phyloP scores from a whole-genome alignment of 2,888 invertebrate genomes.

The Heliconius ismenius region DNA sequence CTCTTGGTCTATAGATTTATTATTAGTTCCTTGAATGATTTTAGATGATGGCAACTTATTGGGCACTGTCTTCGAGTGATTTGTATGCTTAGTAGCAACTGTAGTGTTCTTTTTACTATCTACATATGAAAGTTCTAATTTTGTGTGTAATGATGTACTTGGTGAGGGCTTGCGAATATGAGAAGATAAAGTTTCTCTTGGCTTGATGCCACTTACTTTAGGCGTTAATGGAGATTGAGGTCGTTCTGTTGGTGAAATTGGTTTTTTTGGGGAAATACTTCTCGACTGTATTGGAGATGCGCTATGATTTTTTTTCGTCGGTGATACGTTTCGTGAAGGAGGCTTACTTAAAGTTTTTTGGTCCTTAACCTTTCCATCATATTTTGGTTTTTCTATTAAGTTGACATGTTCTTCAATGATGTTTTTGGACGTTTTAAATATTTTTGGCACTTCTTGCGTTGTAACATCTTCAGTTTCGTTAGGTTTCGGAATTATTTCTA shows the following conservation, averaged over 20 bases:
- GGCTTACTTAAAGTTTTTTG: constrained; percentile 56
- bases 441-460: constrained; percentile 40
- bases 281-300: constrained; percentile 57
- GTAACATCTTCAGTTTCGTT: constrained; percentile 40
- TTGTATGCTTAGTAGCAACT: constrained; percentile 57
- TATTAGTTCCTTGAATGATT: constrained; percentile 51
- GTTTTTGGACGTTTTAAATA: constrained; percentile 36
- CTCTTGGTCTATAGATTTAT: constrained; percentile 59
- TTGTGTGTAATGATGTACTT: constrained; percentile 53
- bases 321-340: constrained; percentile 63
- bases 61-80: constrained; percentile 53
- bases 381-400: constrained; percentile 45
- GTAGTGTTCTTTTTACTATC: constrained; percentile 62
- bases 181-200: constrained; percentile 60
- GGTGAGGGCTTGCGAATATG: constrained; percentile 62
- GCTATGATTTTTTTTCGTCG: constrained; percentile 60
- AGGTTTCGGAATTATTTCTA: constrained; percentile 52
- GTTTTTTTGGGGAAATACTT: constrained; percentile 71
- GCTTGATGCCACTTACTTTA: constrained; percentile 61
- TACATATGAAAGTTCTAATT: constrained; percentile 54
- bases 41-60: constrained; percentile 52
- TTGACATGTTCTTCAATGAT: constrained; percentile 43
- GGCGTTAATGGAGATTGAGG: constrained; percentile 68
- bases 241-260: constrained; percentile 56
- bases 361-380: constrained; percentile 51